phyloP scores from a whole-genome alignment of 2,888 invertebrate genomes.

The Watsonalla binaria region DNA sequence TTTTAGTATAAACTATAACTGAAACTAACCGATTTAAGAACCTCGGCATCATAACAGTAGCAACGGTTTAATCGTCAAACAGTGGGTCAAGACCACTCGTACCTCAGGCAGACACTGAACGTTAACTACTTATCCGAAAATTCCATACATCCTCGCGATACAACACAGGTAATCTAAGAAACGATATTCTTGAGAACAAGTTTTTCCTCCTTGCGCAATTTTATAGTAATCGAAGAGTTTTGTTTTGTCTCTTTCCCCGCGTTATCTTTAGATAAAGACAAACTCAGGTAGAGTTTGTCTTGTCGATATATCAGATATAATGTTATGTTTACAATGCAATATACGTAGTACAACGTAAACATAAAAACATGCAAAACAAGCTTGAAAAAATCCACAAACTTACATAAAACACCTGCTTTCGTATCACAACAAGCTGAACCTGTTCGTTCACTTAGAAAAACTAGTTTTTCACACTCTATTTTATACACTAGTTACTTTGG shows the following conservation, averaged over 20 bases:
- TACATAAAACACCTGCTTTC: conserved; percentile 47
- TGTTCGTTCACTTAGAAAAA: conserved; percentile 44
- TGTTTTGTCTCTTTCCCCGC: too few species aligned
- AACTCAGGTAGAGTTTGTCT: too few species aligned
- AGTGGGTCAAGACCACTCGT: conserved; percentile 40
- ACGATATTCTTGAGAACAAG: too few species aligned
- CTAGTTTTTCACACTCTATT: conserved; percentile 33
- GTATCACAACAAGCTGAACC: conserved; percentile 6
- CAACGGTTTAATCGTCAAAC: conserved; percentile 25
- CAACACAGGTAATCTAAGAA: background rate
- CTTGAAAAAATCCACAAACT: conserved; percentile 36
- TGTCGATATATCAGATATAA: too few species aligned
- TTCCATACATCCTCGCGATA: conserved; percentile 4
- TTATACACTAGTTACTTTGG: conserved; percentile 43
- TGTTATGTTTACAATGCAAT: background rate
- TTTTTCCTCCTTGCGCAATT: too few species aligned
- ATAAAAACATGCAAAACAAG: conserved; percentile 8
- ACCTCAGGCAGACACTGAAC: conserved; percentile 22
- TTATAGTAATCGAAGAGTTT: too few species aligned
- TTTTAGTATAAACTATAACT: too few species aligned
- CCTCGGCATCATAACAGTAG: conserved; percentile 18
- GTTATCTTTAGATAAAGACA: too few species aligned
- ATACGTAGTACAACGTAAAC: conserved; percentile 4
- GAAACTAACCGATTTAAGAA: conserved; percentile 2
- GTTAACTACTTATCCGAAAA: conserved; percentile 12